Evolutionary conservation across 2,888 invertebrate genomes (phyloP), one percentile per base, ranked within the genome.

Genomic region (Disparrhopalites patrizii): DNA sequence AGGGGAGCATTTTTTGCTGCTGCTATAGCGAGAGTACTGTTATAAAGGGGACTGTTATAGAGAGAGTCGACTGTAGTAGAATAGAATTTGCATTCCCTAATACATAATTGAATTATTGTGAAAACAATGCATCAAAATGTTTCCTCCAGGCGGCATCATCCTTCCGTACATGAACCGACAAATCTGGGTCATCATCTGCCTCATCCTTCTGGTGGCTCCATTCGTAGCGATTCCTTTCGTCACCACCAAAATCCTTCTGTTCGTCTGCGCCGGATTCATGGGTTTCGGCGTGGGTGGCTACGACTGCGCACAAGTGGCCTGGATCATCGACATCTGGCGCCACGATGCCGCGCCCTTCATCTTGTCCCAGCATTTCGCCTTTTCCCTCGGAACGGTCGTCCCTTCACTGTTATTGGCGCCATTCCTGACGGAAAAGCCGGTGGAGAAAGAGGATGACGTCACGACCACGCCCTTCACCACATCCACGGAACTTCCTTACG

Each of bases 311-410:
- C 68, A 68, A 50, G 64, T 66, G 31, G 70, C 66, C 0, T 70
- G 70, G 70, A 58, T 70, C 3, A 70, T 70, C 40, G 68, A 70
- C 54, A 67, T 70, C 18, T 70, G 70, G 70, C 60, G 67, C 13
- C 18, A 30, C 15, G 43, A 66, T 15, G 52, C 66, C 0, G 67
- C 63, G 1, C 70, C 68, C 0, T 72, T 30, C 23, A 58, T 72
- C 20, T 66, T 70, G 40, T 62, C 58, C 15, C 67, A 68, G 23
- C 68, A 72, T 57, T 69, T 70, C 43, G 50, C 38, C 20, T 70
- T 47, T 38, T 62, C 66, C 13, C 18, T 67, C 1, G 71, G 71
- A 2, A 68, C 68, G 0, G 50, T 67, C 2, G 1, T 71, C 0
- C 64, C 65, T 1, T 62, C 67, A 4, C 15, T 69, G 13, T 27